Conservation (phyloP, 1,140 invertebrate genomes). For the Bradysia coprophila region DNA sequence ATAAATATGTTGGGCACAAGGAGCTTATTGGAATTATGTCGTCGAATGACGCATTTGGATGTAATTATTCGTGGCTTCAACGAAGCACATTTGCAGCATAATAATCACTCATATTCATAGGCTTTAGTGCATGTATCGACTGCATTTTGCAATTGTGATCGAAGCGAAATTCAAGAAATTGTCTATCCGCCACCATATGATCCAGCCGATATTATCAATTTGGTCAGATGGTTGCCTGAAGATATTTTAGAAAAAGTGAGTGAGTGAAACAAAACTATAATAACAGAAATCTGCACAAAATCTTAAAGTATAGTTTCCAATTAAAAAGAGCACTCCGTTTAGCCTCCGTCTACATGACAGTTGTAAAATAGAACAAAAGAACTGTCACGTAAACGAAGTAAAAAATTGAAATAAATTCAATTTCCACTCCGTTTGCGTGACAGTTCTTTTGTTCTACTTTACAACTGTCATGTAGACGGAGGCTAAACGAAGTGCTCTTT, state of each 20-base stretch:
- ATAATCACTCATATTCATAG: constrained; percentile 22
- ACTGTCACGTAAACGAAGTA: too few species aligned
- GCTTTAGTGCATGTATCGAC: constrained; percentile 72
- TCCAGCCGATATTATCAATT: constrained; percentile 48
- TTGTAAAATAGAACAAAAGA: too few species aligned
- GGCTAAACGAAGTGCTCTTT: too few species aligned
- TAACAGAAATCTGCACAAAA: too few species aligned
- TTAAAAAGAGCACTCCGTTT: too few species aligned
- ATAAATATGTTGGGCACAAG: constrained; percentile 84
- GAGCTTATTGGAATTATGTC: constrained; percentile 64
- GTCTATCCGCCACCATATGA: constrained; percentile 52
- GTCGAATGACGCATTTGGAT: constrained; percentile 65
- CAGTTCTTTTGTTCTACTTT: too few species aligned
- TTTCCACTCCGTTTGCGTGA: too few species aligned
- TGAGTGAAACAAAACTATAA: too few species aligned
- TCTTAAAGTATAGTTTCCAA: too few species aligned
- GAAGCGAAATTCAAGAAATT: constrained; percentile 49
- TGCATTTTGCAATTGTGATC: constrained; percentile 78
- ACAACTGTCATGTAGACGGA: too few species aligned
- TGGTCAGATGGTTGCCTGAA: constrained; percentile 42
- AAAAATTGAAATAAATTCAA: too few species aligned
- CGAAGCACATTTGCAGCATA: background rate
- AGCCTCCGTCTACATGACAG: too few species aligned
- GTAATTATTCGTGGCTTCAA: constrained; percentile 27
- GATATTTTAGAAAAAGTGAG: constrained; percentile 35